These are phyloP conservation scores for Drosophila diplacantha DNA, from an alignment of 2,888 invertebrate genomes.

Conservation along the genomic window DNA sequence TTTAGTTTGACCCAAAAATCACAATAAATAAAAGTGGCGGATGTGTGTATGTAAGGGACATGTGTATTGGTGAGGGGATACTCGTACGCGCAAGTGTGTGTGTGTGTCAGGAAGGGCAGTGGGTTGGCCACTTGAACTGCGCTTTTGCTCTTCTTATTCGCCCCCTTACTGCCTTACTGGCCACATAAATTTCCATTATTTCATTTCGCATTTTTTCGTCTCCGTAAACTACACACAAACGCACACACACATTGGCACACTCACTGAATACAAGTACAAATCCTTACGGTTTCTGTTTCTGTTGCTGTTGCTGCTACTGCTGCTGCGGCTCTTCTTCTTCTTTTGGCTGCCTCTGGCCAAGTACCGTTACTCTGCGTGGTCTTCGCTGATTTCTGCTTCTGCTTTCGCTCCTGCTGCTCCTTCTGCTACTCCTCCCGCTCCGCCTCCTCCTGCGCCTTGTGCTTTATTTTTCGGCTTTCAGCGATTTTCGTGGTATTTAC, in stretches of 20 bases:
- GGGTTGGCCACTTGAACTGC: constrained; percentile 41
- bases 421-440: neutral
- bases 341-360: constrained; percentile 46
- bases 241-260: constrained; percentile 22
- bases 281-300: constrained; percentile 32
- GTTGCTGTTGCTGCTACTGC: constrained; percentile 19
- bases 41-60: neutral
- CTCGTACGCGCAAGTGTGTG: neutral
- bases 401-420: constrained; percentile 8
- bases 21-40: constrained; percentile 27
- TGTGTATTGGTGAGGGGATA: constrained; percentile 1
- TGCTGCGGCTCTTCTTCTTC: constrained; percentile 47
- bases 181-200: constrained; percentile 68
- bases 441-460: constrained; percentile 18
- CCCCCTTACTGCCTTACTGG: constrained; percentile 17
- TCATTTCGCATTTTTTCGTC: constrained; percentile 55
- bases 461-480: constrained; percentile 66
- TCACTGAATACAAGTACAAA: constrained; percentile 35
- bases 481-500: constrained; percentile 68
- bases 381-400: constrained; percentile 60
- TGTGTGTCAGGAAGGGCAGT: constrained; percentile 12
- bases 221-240: constrained; percentile 40
- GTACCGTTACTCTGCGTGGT: constrained; percentile 43
- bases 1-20: constrained; percentile 43
- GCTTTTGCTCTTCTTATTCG: constrained; percentile 37